phyloP scores from a whole-genome alignment of 1,140 invertebrate genomes.

The Macrocentrus cingulum region DNA sequence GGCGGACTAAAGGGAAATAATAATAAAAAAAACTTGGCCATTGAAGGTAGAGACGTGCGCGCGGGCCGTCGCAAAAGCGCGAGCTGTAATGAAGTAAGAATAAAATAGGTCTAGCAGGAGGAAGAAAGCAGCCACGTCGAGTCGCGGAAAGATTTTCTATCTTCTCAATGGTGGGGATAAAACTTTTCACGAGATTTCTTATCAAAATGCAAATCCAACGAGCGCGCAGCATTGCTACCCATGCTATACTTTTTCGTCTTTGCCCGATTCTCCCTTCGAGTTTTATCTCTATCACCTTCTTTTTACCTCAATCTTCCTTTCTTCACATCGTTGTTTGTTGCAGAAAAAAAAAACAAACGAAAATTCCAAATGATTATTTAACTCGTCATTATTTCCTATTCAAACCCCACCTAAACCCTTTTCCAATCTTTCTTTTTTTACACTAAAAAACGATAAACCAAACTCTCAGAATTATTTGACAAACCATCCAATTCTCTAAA shows the following conservation, averaged over 20 bases:
- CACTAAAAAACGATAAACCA: background rate
- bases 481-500: too few species aligned
- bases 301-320: constrained; percentile 28
- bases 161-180: constrained; percentile 29
- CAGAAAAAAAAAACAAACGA: too few species aligned
- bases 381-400: too few species aligned
- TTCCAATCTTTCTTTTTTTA: constrained; percentile 1
- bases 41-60: constrained; percentile 14
- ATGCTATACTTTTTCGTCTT: constrained; percentile 5
- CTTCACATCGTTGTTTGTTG: constrained; percentile 31
- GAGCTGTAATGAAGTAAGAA: constrained; percentile 58
- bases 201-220: constrained; percentile 59
- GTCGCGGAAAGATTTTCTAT: constrained; percentile 39
- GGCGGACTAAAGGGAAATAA: constrained; percentile 10
- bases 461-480: background rate
- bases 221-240: constrained; percentile 38
- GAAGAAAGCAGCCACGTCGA: constrained; percentile 17
- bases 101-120: constrained; percentile 41
- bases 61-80: constrained; percentile 38
- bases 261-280: constrained; percentile 15
- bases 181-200: constrained; percentile 57
- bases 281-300: constrained; percentile 21
- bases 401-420: background rate
- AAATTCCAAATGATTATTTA: constrained; percentile 21
- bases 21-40: constrained; percentile 28